Conservation (phyloP, 2,888 invertebrate species). For the Ceratothoa steindachneri region DNA sequence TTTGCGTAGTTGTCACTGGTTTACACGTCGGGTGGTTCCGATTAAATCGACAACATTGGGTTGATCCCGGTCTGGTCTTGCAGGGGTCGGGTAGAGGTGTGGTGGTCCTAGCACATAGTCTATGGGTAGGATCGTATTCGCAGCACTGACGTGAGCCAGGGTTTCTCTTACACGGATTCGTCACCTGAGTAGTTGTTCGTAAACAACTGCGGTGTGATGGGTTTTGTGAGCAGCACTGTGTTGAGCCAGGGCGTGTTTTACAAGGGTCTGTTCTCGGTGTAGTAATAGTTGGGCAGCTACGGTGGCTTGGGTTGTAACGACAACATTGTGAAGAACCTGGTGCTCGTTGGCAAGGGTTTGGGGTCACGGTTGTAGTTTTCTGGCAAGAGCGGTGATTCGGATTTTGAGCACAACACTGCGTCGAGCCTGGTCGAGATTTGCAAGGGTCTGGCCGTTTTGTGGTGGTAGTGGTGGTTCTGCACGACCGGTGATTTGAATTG, state of each 20-base stretch:
- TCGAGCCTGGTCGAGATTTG: slow-evolving; percentile 14
- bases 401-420: slow-evolving; percentile 20
- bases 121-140: slow-evolving; percentile 8
- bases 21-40: slow-evolving; percentile 18
- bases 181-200: too few relatives aligned
- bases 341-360: slow-evolving; percentile 23
- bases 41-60: slow-evolving; percentile 21
- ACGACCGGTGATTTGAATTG: slow-evolving; percentile 19
- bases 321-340: too few relatives aligned
- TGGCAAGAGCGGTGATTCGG: slow-evolving; percentile 16
- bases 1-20: background rate
- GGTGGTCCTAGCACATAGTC: slow-evolving; percentile 24
- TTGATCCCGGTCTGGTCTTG: slow-evolving; percentile 21
- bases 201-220: too few relatives aligned
- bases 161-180: too few relatives aligned
- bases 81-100: slow-evolving; percentile 24
- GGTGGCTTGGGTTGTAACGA: too few relatives aligned
- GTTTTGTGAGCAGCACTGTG: too few relatives aligned
- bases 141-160: too few relatives aligned
- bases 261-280: too few relatives aligned
- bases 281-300: too few relatives aligned
- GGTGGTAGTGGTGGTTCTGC: slow-evolving; percentile 24
- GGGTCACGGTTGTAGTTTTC: slow-evolving; percentile 5
- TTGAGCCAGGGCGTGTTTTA: too few relatives aligned
- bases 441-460: slow-evolving; percentile 5